phyloP scores from a whole-genome alignment of 2,888 invertebrate species.

The Sarcophaga variegata region DNA sequence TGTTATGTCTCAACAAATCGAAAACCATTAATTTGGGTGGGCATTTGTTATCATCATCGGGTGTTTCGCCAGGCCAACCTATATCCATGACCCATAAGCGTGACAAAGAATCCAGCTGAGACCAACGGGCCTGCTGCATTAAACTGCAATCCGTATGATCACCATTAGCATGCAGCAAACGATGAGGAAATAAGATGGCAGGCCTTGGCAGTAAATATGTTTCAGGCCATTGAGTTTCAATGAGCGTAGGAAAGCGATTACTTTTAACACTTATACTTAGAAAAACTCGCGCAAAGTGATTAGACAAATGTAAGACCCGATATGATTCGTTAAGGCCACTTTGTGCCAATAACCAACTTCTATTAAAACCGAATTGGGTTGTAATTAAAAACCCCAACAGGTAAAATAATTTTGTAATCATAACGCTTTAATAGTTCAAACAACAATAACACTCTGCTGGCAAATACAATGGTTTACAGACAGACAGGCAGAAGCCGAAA shows the following conservation, averaged over 20 bases:
- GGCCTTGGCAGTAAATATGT: slow-evolving; percentile 75
- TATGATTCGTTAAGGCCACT: slow-evolving; percentile 78
- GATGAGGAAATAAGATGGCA: slow-evolving; percentile 73
- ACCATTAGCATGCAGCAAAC: slow-evolving; percentile 73
- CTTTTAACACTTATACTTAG: slow-evolving; percentile 75
- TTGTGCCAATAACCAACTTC: slow-evolving; percentile 74
- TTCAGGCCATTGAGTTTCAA: slow-evolving; percentile 78
- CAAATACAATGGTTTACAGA: neutral
- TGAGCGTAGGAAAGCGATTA: slow-evolving; percentile 75
- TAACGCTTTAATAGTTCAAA: slow-evolving; percentile 47
- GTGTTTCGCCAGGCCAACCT: slow-evolving; percentile 71
- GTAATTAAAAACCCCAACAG: slow-evolving; percentile 48
- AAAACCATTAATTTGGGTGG: slow-evolving; percentile 78
- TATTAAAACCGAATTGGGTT: slow-evolving; percentile 15
- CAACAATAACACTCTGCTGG: slow-evolving; percentile 1
- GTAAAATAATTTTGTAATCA: slow-evolving; percentile 34
- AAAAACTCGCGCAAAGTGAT: slow-evolving; percentile 78
- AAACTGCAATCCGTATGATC: slow-evolving; percentile 73
- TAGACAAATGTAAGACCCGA: slow-evolving; percentile 77
- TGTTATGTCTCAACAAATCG: slow-evolving; percentile 77
- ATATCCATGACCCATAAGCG: slow-evolving; percentile 79
- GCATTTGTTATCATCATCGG: slow-evolving; percentile 68
- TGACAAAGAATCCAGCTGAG: slow-evolving; percentile 78
- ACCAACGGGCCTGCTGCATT: slow-evolving; percentile 78
- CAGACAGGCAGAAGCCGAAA: neutral